Evolutionary conservation across 2,113 vertebrate species (phyloP), one percentile per base, ranked within the genome.

Genomic region (Chloropsis cyanopogon): DNA sequence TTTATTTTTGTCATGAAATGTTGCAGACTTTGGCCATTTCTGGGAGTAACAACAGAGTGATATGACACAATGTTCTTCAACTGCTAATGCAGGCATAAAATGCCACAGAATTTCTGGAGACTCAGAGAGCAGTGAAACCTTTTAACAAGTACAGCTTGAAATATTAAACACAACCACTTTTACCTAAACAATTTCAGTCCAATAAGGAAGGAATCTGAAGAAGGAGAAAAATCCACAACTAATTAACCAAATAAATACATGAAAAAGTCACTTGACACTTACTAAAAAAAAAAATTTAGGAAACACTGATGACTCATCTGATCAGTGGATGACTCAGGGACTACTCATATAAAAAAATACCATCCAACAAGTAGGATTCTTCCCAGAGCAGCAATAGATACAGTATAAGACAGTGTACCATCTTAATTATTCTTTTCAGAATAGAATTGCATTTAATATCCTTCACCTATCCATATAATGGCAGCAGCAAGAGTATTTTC

Each of bases 191-290:
- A 44, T 53, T 73, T 78, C 37, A 65, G 14, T 56, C 15, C 33
- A 50, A 18, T 63, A 52, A 70, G 11, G 14, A 82, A 61, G 9
- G 42, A 79, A n/a, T 47, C 6, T 61, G 11, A 29, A 37, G 18
- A 57, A 76, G 6, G 14, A n/a, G 25, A 31, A 56, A 73, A 60
- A 28, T 7, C 0, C 2, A 5, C n/a, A 54, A 16, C 5, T 42
- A 59, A 31, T 35, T 35, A 77, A 19, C 2, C 4, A 44, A 49
- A 50, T 12, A 28, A 82, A 29, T 3, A 3, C 21, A 68, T n/a
- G 26, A 6, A 63, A 14, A 70, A 52, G 4, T 20, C 9, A 83
- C 23, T 41, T 13, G 10, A 53, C 0, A 0, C 39, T 69, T 64
- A 31, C 8, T 24, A 16, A 56, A 73, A 65, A 37, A 37, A 4